Percentiles rank a stretch among this genome's conserved stretches.
Conservation (phyloP, 2,797 vertebrate species). For the Okamejei kenojei region DNA sequence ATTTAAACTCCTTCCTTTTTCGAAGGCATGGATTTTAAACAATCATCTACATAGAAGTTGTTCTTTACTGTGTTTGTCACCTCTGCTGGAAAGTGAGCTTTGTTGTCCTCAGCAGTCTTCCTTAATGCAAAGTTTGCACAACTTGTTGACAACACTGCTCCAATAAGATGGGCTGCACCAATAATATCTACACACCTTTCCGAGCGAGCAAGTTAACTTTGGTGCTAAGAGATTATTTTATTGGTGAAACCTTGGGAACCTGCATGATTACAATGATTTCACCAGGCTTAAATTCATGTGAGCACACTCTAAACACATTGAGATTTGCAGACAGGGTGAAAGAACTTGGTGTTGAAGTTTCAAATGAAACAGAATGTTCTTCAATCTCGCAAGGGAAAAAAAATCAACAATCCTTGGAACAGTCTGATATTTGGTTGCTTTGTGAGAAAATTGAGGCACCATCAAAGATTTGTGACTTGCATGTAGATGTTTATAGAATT, state of each 20-base stretch:
- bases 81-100: too few relatives aligned
- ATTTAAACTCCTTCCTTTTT: too few relatives aligned
- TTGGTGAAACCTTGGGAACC: slow-evolving; percentile 84
- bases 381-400: background rate
- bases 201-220: slow-evolving; percentile 94
- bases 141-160: too few relatives aligned
- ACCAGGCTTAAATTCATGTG: slow-evolving; percentile 85
- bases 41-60: too few relatives aligned
- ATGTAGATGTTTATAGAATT: slow-evolving; percentile 53
- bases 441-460: slow-evolving; percentile 15
- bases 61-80: too few relatives aligned
- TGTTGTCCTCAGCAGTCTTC: too few relatives aligned
- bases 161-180: slow-evolving; percentile 69
- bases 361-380: slow-evolving; percentile 11
- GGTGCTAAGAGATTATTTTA: slow-evolving; percentile 91
- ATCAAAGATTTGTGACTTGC: slow-evolving; percentile 35
- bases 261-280: slow-evolving; percentile 99
- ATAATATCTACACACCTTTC: slow-evolving; percentile 91
- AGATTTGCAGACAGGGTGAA: slow-evolving; percentile 81
- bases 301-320: slow-evolving; percentile 92
- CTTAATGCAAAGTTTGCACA: too few relatives aligned
- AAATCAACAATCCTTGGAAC: background rate
- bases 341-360: slow-evolving; percentile 27
- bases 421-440: slow-evolving; percentile 23
- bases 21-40: too few relatives aligned